A percentile compares a stretch with the other conserved stretches of the same genome.
phyloP scores from a whole-genome alignment of 2,113 vertebrate genomes.

The Helogale parvula region DNA sequence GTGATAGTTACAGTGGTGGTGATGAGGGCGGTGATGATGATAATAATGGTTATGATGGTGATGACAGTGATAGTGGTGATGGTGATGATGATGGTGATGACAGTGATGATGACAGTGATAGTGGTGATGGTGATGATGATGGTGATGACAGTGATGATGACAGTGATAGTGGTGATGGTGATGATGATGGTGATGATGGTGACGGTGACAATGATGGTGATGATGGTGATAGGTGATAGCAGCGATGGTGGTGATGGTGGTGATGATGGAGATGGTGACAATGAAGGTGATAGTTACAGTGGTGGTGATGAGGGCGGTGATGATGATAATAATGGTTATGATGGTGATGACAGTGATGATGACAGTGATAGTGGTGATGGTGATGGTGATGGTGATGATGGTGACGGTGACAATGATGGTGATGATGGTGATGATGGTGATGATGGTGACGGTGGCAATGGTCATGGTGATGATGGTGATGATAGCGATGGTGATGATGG shows the following conservation, averaged over 20 bases:
- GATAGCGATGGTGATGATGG: no score
- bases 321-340: rapidly evolving
- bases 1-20: no score
- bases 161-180: background rate
- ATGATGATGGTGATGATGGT: rapidly evolving
- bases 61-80: rapidly evolving
- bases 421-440: rapidly evolving
- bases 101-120: rapidly evolving
- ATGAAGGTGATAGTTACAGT: rapidly evolving
- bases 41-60: no score
- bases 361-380: rapidly evolving
- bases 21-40: no score
- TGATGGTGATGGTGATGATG: rapidly evolving
- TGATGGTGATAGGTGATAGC: no score
- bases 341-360: rapidly evolving
- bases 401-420: rapidly evolving
- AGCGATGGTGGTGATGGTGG: rapidly evolving
- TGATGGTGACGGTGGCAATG: rapidly evolving
- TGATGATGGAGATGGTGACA: background rate
- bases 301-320: rapidly evolving
- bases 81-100: background rate
- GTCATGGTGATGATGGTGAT: rapidly evolving
- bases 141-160: rapidly evolving
- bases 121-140: rapidly evolving
- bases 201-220: rapidly evolving